A percentile compares a stretch with the other conserved stretches of the same genome.
Evolutionary conservation across 2,888 invertebrate species (phyloP).

Genomic region (Erpobdella octoculata): DNA sequence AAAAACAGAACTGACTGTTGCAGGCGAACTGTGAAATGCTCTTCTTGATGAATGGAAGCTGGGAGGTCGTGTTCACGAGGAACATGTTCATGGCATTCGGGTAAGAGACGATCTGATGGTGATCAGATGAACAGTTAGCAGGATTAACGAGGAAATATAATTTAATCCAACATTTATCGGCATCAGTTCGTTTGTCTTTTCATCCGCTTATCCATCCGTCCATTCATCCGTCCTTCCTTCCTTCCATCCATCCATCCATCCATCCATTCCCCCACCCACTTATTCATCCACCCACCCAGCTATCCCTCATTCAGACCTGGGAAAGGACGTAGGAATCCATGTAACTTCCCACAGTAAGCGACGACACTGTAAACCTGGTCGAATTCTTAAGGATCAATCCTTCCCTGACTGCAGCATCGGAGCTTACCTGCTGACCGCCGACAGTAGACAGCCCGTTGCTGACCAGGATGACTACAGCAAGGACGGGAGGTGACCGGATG

Average conservation of each 20-base stretch:
- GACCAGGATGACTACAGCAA: constrained; percentile 17
- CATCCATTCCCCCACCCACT: background rate
- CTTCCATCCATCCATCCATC: background rate
- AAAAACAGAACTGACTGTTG: constrained; percentile 41
- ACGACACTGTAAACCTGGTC: constrained; percentile 12
- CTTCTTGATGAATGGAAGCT: background rate
- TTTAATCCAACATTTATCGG: too few relatives aligned
- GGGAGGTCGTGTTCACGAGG: background rate
- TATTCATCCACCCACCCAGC: background rate
- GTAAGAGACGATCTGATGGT: constrained; percentile 39
- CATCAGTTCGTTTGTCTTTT: too few relatives aligned
- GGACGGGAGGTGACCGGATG: background rate
- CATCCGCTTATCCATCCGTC: background rate
- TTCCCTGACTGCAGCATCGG: background rate
- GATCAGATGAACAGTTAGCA: too few relatives aligned
- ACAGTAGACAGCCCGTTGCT: constrained; percentile 20
- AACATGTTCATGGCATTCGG: constrained; percentile 33
- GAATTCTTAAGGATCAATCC: background rate
- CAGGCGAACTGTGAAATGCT: constrained; percentile 33
- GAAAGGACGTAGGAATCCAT: constrained; percentile 23
- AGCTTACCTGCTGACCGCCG: too few relatives aligned
- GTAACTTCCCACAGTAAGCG: constrained; percentile 29
- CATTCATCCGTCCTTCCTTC: background rate
- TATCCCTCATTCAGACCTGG: background rate
- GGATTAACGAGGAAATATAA: too few relatives aligned